Base-by-base conservation (phyloP, 2,797 vertebrate species). In the Galago senegalensis region DNA sequence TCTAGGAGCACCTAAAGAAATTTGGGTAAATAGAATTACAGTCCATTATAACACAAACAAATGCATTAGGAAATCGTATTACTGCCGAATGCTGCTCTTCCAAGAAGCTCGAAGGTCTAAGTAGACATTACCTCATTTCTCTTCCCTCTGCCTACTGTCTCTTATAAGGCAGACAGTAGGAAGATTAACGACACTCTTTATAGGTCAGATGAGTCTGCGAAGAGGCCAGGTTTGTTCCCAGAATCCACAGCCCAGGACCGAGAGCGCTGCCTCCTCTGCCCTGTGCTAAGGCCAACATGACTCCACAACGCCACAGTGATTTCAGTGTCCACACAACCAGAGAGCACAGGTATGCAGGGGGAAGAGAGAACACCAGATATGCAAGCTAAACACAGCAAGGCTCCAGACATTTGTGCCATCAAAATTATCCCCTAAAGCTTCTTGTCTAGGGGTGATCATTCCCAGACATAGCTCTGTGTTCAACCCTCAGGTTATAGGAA, bases 91-190 rank as follows among this genome's bases (percentile, higher is more conserved):
- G 75, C 34, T 81, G 21, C 67, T 95, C 87, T 97, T 98, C 97
- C 16, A 5, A 97, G 96, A 97, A 97, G 65, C 79, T 81, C 4
- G 7, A 86, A 89, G 77, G 56, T 97, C 93, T 91, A 31, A 95
- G 90, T 70, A 97, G 97, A 97, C 96, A 87, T 98, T 97, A 98
- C 96, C 90, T 98, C 97, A 98, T 93, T 92, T 96, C 70, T 97
- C 95, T 85, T 96, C 40, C 63, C 63, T 67, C 65, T 67, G 65
- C 65, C 31, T n/a, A n/a, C 65, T n/a, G 65, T 67, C 65, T 91
- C 73, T 95, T 96, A 17, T 79, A 77, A 97, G 91, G 67, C 92
- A 83, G 89, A 87, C 95, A 92, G 72, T 37, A 85, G 93, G 65
- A 96, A 86, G 91, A 95, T 77, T 89, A 93, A 77, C 70, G 92